phyloP scores from a whole-genome alignment of 2,113 vertebrate species.

The Panthera tigris region DNA sequence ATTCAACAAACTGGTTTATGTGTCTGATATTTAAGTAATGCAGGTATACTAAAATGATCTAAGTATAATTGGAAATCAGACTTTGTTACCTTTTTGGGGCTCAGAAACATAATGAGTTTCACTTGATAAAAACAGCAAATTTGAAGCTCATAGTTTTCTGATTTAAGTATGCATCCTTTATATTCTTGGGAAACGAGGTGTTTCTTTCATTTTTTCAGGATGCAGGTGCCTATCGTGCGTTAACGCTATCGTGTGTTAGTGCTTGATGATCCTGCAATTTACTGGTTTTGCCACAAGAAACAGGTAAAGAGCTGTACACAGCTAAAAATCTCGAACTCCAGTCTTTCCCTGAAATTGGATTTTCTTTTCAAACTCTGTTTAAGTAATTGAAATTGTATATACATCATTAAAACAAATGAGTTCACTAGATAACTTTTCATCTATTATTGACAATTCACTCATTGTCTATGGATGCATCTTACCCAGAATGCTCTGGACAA shows the following conservation, averaged over 20 bases:
- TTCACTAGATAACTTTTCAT: background rate
- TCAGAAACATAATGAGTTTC: background rate
- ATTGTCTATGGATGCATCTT: background rate
- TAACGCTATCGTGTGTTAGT: background rate
- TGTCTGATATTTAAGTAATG: slow-evolving; percentile 18
- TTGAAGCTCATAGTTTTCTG: background rate
- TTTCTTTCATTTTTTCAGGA: slow-evolving; percentile 32
- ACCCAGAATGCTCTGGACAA: background rate
- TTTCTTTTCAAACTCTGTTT: background rate
- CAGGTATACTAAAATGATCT: background rate
- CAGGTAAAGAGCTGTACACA: background rate
- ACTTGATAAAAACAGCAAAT: slow-evolving; percentile 21
- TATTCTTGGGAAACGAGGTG: background rate
- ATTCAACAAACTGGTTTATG: background rate
- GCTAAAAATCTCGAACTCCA: background rate
- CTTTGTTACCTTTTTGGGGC: background rate
- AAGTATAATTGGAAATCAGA: slow-evolving; percentile 8
- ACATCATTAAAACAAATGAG: background rate
- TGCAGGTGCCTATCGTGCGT: background rate
- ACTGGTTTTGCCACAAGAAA: background rate
- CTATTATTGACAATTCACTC: background rate
- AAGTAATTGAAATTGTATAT: background rate
- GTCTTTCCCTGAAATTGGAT: background rate
- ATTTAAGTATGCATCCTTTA: background rate
- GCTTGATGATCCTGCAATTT: background rate